Base-by-base conservation (phyloP, 2,797 vertebrate species). In the Sebastes elongatus region DNA sequence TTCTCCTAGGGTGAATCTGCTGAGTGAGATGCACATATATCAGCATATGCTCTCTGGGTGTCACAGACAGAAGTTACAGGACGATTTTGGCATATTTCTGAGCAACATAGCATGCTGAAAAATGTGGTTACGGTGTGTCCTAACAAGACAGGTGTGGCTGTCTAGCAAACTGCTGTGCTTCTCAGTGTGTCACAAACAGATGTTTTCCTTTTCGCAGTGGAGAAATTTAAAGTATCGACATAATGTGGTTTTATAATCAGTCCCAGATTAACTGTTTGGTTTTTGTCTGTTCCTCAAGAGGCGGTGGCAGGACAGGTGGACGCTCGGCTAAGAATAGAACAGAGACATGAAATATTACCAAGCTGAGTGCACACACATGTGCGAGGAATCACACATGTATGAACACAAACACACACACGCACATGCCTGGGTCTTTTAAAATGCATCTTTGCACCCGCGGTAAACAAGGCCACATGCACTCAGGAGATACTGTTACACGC, bases 11-110 rank as follows among this genome's bases (percentile, higher is more conserved):
- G 79, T 77, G 85, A 89, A 86, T 92, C 85, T 92, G 88, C 86
- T 86, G 86, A 92, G 81, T 73, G 84, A 81, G 86, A 86, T 76
- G 33, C 67, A 86, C 86, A 90, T 89, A 85, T 71, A 92, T 87
- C 84, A 90, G 22, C 64, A 80, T 90, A 71, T 73, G 82, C 63
- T 83, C 83, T 87, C 69, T 74, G 62, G 68, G 57, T 89, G 85
- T 86, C 86, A 91, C 74, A 87, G 28, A 69, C 35, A 84, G 59
- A 74, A 88, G 79, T 81, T 85, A 78, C 67, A 69, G 30, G 49
- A 83, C 28, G 5, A 80, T 77, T 89, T 60, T 25, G 81, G 55
- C 77, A 90, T 80, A 86, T 88, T 90, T 91, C 20, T 80, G 25
- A 84, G 80, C 53, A 87, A 76, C 75, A 73, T 38, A 52, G 71